Evolutionary conservation across 2,797 vertebrate genomes (phyloP).

Genomic region (Pseudocheirus occidentalis): DNA sequence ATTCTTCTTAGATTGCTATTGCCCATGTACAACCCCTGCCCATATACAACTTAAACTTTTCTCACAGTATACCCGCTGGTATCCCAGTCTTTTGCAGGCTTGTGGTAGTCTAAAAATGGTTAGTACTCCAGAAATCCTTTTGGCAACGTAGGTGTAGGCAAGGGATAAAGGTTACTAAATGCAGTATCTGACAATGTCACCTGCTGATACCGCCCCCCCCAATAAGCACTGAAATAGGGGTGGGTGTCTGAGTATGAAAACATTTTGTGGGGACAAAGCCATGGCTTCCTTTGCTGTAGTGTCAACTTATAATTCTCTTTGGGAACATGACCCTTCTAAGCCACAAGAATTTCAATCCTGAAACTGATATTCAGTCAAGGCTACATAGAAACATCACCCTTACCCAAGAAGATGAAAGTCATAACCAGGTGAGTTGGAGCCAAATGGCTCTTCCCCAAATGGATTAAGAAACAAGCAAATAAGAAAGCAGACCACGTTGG

Average conservation of each 20-base stretch:
- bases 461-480: neutral
- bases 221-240: neutral
- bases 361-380: neutral
- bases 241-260: neutral
- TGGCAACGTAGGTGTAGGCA: neutral
- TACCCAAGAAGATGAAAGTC: neutral
- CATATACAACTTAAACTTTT: neutral
- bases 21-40: neutral
- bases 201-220: too few species aligned
- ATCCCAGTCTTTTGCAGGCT: neutral
- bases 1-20: neutral
- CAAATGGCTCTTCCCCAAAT: constrained; percentile 16
- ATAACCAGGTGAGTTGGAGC: constrained; percentile 5
- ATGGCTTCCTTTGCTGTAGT: neutral
- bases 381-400: constrained; percentile 5
- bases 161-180: neutral
- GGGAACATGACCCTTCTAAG: neutral
- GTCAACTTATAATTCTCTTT: neutral
- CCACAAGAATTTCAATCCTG: constrained; percentile 14
- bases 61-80: neutral
- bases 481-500: neutral
- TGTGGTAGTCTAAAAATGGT: neutral
- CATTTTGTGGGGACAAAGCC: neutral
- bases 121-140: neutral
- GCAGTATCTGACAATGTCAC: neutral